Conservation (phyloP, 2,888 invertebrate species). For the Mesorhabditis belari region DNA sequence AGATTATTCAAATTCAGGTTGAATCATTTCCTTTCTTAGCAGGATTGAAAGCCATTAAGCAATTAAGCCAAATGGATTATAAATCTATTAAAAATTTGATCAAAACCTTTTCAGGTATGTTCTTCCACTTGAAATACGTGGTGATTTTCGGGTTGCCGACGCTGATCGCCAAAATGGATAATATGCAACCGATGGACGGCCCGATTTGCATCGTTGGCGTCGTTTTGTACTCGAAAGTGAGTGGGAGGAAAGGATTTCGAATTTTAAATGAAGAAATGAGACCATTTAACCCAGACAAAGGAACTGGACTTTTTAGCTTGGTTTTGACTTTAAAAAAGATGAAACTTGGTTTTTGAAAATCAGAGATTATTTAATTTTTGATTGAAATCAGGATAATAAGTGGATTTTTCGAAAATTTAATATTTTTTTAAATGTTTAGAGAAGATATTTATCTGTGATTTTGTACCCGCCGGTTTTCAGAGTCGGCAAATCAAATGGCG, state of each 20-base stretch:
- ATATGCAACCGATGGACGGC: constrained; percentile 53
- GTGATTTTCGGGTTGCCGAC: constrained; percentile 57
- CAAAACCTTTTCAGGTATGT: constrained; percentile 49
- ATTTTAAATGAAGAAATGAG: not conserved
- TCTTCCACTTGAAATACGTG: constrained; percentile 58
- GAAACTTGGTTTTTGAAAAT: too few relatives aligned
- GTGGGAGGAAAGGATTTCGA: not conserved
- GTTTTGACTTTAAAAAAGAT: not conserved
- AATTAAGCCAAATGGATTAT: too few relatives aligned
- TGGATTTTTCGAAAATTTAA: too few relatives aligned
- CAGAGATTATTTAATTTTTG: too few relatives aligned
- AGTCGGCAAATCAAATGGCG: too few relatives aligned
- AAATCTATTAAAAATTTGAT: not conserved
- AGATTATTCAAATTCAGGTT: too few relatives aligned
- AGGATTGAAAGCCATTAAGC: too few relatives aligned
- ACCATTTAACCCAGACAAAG: not conserved
- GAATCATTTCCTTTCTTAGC: too few relatives aligned
- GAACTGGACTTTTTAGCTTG: not conserved
- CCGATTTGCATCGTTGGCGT: constrained; percentile 57
- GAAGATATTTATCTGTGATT: too few relatives aligned
- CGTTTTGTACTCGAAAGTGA: constrained; percentile 55
- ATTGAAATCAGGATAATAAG: too few relatives aligned
- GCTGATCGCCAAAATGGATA: constrained; percentile 54
- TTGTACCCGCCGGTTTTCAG: too few relatives aligned
- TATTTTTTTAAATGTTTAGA: too few relatives aligned